Percentiles rank a stretch among this genome's conserved stretches.
phyloP scores from a whole-genome alignment of 2,113 vertebrate genomes.

The Leuciscus idus region DNA sequence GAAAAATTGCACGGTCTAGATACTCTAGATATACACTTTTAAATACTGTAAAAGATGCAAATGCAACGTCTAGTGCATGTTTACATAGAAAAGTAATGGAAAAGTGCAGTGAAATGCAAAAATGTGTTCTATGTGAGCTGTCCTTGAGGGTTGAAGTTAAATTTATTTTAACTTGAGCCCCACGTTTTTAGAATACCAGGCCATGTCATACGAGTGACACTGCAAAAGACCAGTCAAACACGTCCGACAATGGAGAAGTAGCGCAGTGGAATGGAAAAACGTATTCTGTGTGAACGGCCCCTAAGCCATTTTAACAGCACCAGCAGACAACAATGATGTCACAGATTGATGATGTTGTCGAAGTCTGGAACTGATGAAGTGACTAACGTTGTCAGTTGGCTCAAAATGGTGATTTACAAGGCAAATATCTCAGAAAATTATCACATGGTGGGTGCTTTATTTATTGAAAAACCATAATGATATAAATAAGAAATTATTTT shows the following conservation, averaged over 20 bases:
- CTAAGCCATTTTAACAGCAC: constrained; percentile 23
- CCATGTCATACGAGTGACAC: neutral
- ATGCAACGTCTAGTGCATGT: neutral
- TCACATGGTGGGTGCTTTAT: constrained; percentile 8
- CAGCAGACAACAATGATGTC: constrained; percentile 51
- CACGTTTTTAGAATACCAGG: neutral
- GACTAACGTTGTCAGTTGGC: constrained; percentile 33
- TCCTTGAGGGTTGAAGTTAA: no score
- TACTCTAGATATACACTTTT: no score
- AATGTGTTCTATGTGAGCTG: neutral
- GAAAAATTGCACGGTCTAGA: no score
- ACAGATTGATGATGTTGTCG: constrained; percentile 45
- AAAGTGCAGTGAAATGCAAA: neutral
- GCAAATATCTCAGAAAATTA: constrained; percentile 40
- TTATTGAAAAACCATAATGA: neutral
- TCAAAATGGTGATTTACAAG: constrained; percentile 31
- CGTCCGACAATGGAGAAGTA: neutral
- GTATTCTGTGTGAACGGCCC: neutral
- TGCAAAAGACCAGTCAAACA: neutral
- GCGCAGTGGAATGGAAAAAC: neutral
- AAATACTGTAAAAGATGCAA: neutral
- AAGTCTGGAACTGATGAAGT: constrained; percentile 39
- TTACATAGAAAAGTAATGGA: neutral
- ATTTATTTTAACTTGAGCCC: neutral
- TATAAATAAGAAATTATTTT: neutral